These are phyloP conservation scores for Morelia viridis DNA, from an alignment of 2,797 vertebrate genomes.

Conservation along the genomic window DNA sequence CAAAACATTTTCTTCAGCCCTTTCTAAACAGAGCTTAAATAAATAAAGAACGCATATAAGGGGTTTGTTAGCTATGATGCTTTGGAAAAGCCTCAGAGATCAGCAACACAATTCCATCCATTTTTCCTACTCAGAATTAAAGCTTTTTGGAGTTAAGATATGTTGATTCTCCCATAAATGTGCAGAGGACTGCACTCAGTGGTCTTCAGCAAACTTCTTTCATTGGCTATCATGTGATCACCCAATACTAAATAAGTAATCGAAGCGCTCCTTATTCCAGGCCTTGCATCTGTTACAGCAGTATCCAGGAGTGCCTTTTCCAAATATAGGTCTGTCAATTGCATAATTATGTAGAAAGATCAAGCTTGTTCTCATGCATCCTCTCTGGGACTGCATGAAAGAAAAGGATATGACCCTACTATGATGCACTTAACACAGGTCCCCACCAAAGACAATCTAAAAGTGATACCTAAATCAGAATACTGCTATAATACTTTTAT, in stretches of 20 bases:
- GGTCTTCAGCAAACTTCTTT: not conserved
- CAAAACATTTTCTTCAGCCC: not conserved
- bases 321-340: not conserved
- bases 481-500: not conserved
- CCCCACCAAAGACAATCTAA: not conserved
- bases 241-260: not conserved
- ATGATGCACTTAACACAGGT: not conserved
- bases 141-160: not conserved
- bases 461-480: not conserved
- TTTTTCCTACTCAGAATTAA: not conserved
- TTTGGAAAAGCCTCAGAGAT: not conserved
- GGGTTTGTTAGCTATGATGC: conserved; percentile 3
- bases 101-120: not conserved
- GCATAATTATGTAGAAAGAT: not conserved
- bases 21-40: conserved; percentile 2
- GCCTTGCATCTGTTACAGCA: not conserved
- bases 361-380: not conserved
- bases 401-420: not conserved
- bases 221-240: not conserved
- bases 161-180: not conserved
- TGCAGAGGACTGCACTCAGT: not conserved
- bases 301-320: not conserved
- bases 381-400: not conserved
- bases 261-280: not conserved
- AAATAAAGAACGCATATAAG: not conserved